phyloP scores from a whole-genome alignment of 2,888 invertebrate genomes.

The Dendrolimus pini region DNA sequence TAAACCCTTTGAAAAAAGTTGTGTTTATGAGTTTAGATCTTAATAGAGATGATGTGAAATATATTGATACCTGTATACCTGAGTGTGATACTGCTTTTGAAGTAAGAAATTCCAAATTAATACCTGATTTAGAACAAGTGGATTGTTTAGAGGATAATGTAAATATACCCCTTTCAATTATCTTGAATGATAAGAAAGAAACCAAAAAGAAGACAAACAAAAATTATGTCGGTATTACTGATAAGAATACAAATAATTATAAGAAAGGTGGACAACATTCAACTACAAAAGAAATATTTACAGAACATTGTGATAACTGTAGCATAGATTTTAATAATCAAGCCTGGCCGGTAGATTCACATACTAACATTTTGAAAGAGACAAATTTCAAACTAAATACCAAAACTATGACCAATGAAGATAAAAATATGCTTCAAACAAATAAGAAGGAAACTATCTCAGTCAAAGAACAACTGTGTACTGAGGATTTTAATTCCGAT shows the following conservation, averaged over 20 bases:
- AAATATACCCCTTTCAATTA: not conserved
- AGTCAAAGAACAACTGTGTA: not conserved
- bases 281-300: not conserved
- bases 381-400: not conserved
- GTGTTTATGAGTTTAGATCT: not conserved
- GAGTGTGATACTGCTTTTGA: not conserved
- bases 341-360: too few species aligned
- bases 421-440: not conserved
- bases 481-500: not conserved
- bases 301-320: slow-evolving; percentile 1
- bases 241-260: not conserved
- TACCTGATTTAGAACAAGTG: too few species aligned
- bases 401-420: too few species aligned
- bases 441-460: not conserved
- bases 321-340: too few species aligned
- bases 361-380: slow-evolving; percentile 1
- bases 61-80: not conserved
- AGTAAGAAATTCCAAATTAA: not conserved
- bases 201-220: not conserved
- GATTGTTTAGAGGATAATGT: not conserved
- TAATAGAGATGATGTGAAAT: not conserved
- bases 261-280: not conserved
- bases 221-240: not conserved
- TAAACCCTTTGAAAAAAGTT: not conserved
- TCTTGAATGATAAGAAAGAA: not conserved